Percentiles rank a stretch among this genome's conserved stretches.
Evolutionary conservation across 2,113 vertebrate species (phyloP).

Genomic region (Scortum barcoo): DNA sequence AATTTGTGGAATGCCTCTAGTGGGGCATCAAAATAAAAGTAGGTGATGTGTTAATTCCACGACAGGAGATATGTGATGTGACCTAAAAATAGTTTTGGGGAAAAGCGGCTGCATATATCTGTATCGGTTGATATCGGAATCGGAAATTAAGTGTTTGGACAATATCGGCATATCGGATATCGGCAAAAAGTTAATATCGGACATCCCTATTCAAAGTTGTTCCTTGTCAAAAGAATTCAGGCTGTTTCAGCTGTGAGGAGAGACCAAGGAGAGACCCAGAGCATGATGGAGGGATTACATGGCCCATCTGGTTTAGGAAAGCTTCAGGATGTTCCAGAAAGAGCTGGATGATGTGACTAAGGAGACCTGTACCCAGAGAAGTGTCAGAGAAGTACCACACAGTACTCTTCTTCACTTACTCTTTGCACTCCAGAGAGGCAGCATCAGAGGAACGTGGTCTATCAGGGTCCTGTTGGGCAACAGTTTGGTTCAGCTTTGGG

Average conservation of each 20-base stretch:
- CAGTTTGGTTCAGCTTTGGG: background rate
- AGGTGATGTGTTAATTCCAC: no score
- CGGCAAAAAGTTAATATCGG: no score
- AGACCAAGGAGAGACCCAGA: background rate
- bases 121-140: no score
- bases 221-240: background rate
- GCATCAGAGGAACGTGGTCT: background rate
- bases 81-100: no score
- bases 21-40: no score
- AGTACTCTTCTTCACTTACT: conserved; percentile 3
- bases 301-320: background rate
- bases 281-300: background rate
- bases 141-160: no score
- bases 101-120: no score
- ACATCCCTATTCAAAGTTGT: no score
- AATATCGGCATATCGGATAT: no score
- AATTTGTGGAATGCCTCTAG: no score
- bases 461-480: background rate
- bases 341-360: background rate
- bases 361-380: background rate
- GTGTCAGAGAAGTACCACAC: no score
- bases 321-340: background rate
- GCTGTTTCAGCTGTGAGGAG: background rate
- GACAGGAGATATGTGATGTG: no score
- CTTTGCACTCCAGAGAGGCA: background rate